A percentile compares a stretch with the other conserved stretches of the same genome.
Conservation (phyloP, 2,113 vertebrate genomes). For the Thymallus thymallus region DNA sequence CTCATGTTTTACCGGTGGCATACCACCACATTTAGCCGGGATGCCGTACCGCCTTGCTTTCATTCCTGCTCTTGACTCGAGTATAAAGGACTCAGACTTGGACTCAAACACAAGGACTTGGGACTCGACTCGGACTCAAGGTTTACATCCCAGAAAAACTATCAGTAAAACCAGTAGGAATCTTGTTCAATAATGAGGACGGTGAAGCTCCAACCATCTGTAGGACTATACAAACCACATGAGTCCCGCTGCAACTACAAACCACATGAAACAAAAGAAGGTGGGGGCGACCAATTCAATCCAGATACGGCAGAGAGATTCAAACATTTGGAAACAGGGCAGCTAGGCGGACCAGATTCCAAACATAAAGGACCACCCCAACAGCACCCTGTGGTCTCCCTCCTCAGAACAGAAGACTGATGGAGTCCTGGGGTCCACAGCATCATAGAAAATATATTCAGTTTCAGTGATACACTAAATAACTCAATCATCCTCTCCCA, state of each 20-base stretch:
- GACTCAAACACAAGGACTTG: no score
- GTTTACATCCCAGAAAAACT: neutral
- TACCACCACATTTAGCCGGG: no score
- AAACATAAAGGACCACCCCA: conserved; percentile 67
- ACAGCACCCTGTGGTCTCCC: conserved; percentile 53
- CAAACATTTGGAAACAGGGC: conserved; percentile 63
- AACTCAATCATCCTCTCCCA: conserved; percentile 37
- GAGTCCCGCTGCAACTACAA: conserved; percentile 48
- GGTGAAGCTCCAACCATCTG: conserved; percentile 43
- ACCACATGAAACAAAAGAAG: conserved; percentile 67
- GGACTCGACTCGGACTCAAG: neutral
- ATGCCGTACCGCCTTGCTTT: no score
- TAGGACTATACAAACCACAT: conserved; percentile 66
- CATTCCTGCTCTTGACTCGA: no score
- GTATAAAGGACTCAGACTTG: no score
- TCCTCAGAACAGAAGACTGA: conserved; percentile 57
- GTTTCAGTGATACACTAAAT: conserved; percentile 48
- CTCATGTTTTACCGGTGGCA: no score
- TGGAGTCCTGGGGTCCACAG: conserved; percentile 46
- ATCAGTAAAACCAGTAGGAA: neutral
- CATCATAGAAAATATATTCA: conserved; percentile 59
- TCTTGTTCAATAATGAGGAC: conserved; percentile 30
- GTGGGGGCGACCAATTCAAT: conserved; percentile 54
- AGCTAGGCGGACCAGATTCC: conserved; percentile 35
- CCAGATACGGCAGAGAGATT: conserved; percentile 61